Evolutionary conservation across 2,113 vertebrate species (phyloP), one percentile per base, ranked within the genome.

Genomic region (Motacilla tschutschensis): DNA sequence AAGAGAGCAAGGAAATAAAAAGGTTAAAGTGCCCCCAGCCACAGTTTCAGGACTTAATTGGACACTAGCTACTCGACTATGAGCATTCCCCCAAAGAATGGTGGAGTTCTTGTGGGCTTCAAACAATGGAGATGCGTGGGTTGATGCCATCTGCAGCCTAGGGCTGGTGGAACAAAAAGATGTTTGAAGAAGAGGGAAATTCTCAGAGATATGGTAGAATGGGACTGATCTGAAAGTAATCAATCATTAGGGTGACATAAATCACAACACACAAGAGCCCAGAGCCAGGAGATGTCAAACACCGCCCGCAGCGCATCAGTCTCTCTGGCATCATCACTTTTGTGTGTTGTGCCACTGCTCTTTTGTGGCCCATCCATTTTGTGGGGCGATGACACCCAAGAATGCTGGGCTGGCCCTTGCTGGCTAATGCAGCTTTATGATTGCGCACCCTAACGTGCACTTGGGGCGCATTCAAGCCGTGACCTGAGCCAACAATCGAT

Each of bases 111-210:
- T 91, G 75, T 93, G 83, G 97, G 95, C 95, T 95, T 93, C 96
- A 95, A 94, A 99, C 98, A 99, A 99, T 98, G 97, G 96, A 95
- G 95, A 96, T 98, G 98, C 93, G 98, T 99, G 98, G 98, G 98
- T 90, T 98, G 98, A 95, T 98, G 97, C 98, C 98, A 98, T 98
- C 97, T 99, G 98, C 95, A 96, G 96, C 96, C 96, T 95, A 93
- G 91, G 95, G 95, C 87, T 85, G 62, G 87, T 65, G 77, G 76
- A 96, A 98, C 98, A 99, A 98, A 98, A 97, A 96, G 96, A 60
- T 90, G 88, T 92, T 95, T 97, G 96, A 97, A 86, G 93, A 92
- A 89, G 82, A 95, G 93, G 92, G 94, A 87, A 95, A 97, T 97
- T 96, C 96, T 95, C 86, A 96, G 95, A 96, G 97, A 98, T 97